Percentiles rank a stretch among this genome's conserved stretches.
Conservation (phyloP, 2,888 invertebrate genomes). For the Callyntrura sp. region DNA sequence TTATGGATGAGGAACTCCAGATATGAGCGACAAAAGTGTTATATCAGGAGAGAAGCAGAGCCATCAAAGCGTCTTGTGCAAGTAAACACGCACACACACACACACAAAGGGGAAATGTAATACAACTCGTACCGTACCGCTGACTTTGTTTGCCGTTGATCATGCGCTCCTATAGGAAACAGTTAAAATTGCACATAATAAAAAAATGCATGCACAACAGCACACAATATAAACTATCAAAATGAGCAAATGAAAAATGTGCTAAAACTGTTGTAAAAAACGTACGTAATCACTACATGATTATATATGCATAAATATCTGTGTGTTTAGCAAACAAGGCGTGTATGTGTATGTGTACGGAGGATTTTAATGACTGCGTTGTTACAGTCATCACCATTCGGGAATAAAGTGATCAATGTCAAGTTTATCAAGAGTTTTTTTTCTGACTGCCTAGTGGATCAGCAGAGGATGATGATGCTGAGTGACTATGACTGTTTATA, state of each 20-base stretch:
- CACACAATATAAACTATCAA: neutral
- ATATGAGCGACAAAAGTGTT: constrained; percentile 51
- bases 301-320: constrained; percentile 1
- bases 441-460: constrained; percentile 55
- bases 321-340: neutral
- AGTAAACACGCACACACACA: neutral
- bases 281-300: neutral
- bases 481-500: neutral
- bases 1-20: constrained; percentile 70
- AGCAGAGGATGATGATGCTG: neutral
- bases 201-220: neutral
- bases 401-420: constrained; percentile 66
- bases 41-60: constrained; percentile 50
- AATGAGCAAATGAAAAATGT: neutral
- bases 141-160: neutral
- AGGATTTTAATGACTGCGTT: constrained; percentile 7
- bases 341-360: constrained; percentile 1
- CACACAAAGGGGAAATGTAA: neutral
- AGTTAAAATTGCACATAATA: constrained; percentile 32
- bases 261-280: neutral
- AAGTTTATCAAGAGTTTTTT: constrained; percentile 65
- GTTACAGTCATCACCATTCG: neutral
- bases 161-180: neutral
- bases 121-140: neutral
- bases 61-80: neutral